Conservation (phyloP, 2,113 vertebrate genomes). For the Polypterus bichir region DNA sequence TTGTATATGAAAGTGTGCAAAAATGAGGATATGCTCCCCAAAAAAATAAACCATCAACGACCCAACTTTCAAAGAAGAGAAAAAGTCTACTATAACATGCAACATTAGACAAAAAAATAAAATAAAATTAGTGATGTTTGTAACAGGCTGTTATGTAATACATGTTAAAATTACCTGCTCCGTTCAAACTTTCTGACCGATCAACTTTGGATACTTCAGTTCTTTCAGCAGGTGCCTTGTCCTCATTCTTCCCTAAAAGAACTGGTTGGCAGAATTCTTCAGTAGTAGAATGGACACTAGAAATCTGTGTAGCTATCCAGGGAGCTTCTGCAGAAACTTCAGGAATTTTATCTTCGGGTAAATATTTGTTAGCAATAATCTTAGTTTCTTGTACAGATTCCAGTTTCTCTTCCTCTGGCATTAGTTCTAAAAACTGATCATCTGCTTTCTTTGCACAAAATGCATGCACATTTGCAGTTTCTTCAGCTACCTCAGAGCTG, state of each 20-base stretch:
- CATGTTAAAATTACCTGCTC: conserved; percentile 48
- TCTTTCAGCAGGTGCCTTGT: neutral
- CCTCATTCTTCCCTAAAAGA: conserved; percentile 25
- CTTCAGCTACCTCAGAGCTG: conserved; percentile 13
- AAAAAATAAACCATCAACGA: too few relatives aligned
- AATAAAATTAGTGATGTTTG: conserved; percentile 8
- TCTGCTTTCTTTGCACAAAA: too few relatives aligned
- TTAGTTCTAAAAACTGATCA: too few relatives aligned
- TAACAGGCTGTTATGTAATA: conserved; percentile 8
- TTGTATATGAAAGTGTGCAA: too few relatives aligned
- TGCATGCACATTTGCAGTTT: too few relatives aligned
- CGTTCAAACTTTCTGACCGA: conserved; percentile 37
- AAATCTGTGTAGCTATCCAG: conserved; percentile 12
- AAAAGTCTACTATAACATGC: too few relatives aligned
- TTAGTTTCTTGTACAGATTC: conserved; percentile 44
- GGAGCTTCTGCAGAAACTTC: conserved; percentile 13
- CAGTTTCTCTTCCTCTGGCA: conserved; percentile 24
- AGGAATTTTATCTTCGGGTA: conserved; percentile 13
- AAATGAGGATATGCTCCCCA: too few relatives aligned
- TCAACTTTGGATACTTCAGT: conserved; percentile 20
- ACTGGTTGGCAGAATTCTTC: conserved; percentile 23
- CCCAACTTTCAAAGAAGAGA: too few relatives aligned
- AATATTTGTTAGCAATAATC: neutral
- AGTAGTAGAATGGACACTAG: conserved; percentile 19
- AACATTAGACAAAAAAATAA: too few relatives aligned